Evolutionary conservation across 2,113 vertebrate species (phyloP).

Genomic region (Corythornis madagascariensis): DNA sequence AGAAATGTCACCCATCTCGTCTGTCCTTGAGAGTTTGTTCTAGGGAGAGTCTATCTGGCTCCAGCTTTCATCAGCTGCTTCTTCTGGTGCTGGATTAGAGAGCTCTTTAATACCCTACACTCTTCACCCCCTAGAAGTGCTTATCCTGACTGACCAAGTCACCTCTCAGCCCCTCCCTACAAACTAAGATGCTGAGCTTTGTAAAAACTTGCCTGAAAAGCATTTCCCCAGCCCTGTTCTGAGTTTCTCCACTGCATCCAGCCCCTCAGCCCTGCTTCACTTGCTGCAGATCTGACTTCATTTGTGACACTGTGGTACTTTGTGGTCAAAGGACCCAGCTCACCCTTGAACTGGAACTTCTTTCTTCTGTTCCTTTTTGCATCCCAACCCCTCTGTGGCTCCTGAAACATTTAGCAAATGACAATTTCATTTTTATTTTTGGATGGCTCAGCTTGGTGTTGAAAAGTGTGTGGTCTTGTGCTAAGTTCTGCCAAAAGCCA

Average conservation of each 20-base stretch:
- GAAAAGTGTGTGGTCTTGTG: background rate
- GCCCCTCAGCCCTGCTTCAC: background rate
- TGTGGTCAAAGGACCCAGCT: background rate
- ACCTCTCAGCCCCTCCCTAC: background rate
- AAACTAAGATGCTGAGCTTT: background rate
- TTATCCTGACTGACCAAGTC: background rate
- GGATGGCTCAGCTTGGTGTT: background rate
- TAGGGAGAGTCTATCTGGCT: background rate
- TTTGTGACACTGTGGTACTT: background rate
- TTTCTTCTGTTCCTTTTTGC: background rate
- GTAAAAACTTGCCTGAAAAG: background rate
- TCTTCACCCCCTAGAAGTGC: background rate
- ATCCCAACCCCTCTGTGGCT: background rate
- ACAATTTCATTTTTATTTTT: background rate
- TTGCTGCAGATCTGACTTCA: background rate
- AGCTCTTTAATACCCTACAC: background rate
- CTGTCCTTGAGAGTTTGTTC: background rate
- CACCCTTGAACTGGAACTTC: background rate
- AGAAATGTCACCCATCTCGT: background rate
- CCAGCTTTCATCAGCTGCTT: background rate
- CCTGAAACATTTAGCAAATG: background rate
- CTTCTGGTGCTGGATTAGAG: background rate
- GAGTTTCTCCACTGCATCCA: background rate
- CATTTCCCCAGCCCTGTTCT: background rate
- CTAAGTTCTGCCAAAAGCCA: background rate